Evolutionary conservation across 2,888 invertebrate genomes (phyloP), one percentile per base, ranked within the genome.

Genomic region (Sesia bembeciformis): DNA sequence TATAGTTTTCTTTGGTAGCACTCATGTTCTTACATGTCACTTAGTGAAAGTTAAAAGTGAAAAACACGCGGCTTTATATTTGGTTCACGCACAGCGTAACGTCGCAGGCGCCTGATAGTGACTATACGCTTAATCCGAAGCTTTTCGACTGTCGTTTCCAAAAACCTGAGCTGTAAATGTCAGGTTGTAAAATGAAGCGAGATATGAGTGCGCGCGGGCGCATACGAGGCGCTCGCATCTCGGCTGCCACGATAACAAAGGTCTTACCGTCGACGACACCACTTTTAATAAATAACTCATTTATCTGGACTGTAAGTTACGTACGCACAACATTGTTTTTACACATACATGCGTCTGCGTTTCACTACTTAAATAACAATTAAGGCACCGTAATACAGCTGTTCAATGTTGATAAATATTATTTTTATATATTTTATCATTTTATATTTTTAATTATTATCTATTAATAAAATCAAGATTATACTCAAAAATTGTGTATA

Each of bases 151-250:
- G 74, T 73, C 66, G 80, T 82, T 82, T 78, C 84, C 84, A 76
- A 88, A 86, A 85, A 82, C 78, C 74, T 76, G 81, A 76, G 76
- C 76, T 75, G 77, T 83, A 80, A 82, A 82, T 77, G 77, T 81
- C 75, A 72, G 74, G 76, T 78, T 80, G 78, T 81, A 80, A 81
- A 78, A 71, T 74, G 73, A 74, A 74, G 71, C 76, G 78, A 78
- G 82, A 74, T 81, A 79, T 74, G 75, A 74, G 74, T 75, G 76
- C 72, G 79, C 75, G 74, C 63, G 67, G 70, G 67, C 71, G 76
- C 75, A 73, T 69, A 64, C 76, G 74, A 74, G 72, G 62, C 73
- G 76, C 76, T 76, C 77, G 80, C 86, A 84, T 86, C 87, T 81
- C 82, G 70, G 62, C 65, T 70, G 67, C 68, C 67, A 69, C 81